These are phyloP conservation scores for Hoplostethus atlanticus DNA, from an alignment of 2,797 vertebrate genomes.

Conservation along the genomic window DNA sequence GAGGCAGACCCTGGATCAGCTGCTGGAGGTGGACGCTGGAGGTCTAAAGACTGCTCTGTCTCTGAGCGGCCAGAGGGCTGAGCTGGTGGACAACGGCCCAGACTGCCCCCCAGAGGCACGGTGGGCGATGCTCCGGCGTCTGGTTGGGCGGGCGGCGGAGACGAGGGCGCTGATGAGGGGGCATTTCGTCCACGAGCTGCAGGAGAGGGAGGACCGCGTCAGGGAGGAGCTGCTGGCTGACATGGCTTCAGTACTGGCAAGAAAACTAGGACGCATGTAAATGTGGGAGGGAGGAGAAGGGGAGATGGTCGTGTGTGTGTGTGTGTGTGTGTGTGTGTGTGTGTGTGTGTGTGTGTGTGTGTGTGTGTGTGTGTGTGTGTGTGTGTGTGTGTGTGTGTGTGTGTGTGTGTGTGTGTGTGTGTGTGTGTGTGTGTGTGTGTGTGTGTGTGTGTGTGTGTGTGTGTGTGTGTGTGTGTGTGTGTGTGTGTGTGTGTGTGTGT, in stretches of 20 bases:
- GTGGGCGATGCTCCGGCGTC: slow-evolving; percentile 24
- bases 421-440: too few relatives aligned
- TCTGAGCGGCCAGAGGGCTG: slow-evolving; percentile 65
- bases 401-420: not conserved
- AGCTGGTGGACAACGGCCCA: slow-evolving; percentile 64
- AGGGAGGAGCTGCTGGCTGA: slow-evolving; percentile 74
- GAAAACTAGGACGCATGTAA: slow-evolving; percentile 58
- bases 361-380: too few relatives aligned
- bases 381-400: too few relatives aligned
- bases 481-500: not conserved
- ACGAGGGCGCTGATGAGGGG: slow-evolving; percentile 58
- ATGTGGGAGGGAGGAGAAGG: not conserved
- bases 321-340: too few relatives aligned
- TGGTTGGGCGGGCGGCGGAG: slow-evolving; percentile 67
- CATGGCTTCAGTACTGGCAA: slow-evolving; percentile 69
- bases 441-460: too few relatives aligned
- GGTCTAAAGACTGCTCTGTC: slow-evolving; percentile 52
- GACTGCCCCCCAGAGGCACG: slow-evolving; percentile 35
- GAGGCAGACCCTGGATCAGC: slow-evolving; percentile 38
- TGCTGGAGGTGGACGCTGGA: slow-evolving; percentile 54
- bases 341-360: too few relatives aligned
- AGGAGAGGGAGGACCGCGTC: slow-evolving; percentile 68
- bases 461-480: too few relatives aligned
- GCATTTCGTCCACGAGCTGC: slow-evolving; percentile 77
- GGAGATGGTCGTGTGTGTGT: not conserved